Percentiles rank a stretch among this genome's conserved stretches.
Evolutionary conservation across 2,113 vertebrate species (phyloP).

Genomic region (Python bivittatus): DNA sequence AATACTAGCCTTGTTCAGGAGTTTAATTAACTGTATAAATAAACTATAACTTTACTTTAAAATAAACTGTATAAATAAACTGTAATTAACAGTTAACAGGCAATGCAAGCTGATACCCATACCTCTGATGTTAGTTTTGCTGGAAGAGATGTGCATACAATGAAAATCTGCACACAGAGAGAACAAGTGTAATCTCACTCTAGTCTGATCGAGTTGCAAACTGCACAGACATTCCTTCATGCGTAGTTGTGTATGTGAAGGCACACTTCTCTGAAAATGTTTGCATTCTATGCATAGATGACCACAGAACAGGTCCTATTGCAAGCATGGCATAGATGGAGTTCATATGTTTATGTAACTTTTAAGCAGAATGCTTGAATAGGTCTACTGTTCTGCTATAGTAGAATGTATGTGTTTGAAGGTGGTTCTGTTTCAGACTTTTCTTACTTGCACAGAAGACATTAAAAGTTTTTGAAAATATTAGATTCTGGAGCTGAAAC

Average conservation of each 20-base stretch:
- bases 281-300: neutral
- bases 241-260: neutral
- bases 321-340: neutral
- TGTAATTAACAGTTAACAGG: neutral
- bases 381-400: neutral
- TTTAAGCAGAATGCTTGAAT: neutral
- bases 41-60: neutral
- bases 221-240: neutral
- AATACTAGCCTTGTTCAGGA: neutral
- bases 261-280: neutral
- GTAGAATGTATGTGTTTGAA: neutral
- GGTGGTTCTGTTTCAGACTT: neutral
- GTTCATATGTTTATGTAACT: neutral
- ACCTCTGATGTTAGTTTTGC: neutral
- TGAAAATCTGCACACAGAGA: neutral
- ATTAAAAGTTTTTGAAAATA: neutral
- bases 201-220: neutral
- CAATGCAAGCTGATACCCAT: neutral
- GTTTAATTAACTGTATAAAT: neutral
- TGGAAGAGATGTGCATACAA: neutral
- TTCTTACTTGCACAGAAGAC: neutral
- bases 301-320: neutral
- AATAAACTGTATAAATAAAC: neutral
- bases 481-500: neutral
- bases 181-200: neutral